Evolutionary conservation across 2,888 invertebrate genomes (phyloP).

Genomic region (Criorhina ranunculi): DNA sequence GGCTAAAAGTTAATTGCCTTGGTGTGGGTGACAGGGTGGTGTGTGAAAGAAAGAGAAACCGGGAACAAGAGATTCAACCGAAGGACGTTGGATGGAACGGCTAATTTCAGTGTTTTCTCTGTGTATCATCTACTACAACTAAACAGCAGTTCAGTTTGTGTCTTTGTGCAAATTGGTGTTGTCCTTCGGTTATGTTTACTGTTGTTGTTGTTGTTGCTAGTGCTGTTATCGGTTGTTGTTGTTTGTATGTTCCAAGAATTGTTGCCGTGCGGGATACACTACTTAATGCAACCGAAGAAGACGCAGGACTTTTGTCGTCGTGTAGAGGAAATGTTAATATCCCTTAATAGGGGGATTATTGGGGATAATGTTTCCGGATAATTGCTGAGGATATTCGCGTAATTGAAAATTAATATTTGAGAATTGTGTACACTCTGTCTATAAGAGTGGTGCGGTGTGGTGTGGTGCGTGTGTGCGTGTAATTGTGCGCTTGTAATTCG

Average conservation of each 20-base stretch:
- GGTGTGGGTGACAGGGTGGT: slow-evolving; percentile 35
- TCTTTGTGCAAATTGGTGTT: slow-evolving; percentile 71
- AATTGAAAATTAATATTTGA: slow-evolving; percentile 77
- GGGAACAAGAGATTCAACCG: too few relatives aligned
- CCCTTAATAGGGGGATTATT: slow-evolving; percentile 76
- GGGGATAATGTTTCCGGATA: slow-evolving; percentile 75
- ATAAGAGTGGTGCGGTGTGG: not conserved
- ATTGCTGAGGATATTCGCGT: slow-evolving; percentile 75
- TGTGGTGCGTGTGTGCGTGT: not conserved
- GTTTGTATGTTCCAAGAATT: slow-evolving; percentile 55
- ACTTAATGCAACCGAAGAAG: slow-evolving; percentile 71
- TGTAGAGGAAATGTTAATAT: slow-evolving; percentile 74
- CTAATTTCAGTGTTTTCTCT: slow-evolving; percentile 66
- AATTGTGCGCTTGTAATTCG: slow-evolving; percentile 33
- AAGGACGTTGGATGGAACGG: slow-evolving; percentile 13
- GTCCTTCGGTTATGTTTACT: slow-evolving; percentile 74
- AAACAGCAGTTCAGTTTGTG: slow-evolving; percentile 53
- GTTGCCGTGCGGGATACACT: slow-evolving; percentile 62
- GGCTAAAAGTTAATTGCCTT: slow-evolving; percentile 76
- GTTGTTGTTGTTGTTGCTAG: slow-evolving; percentile 41
- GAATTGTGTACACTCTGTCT: slow-evolving; percentile 40
- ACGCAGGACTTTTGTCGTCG: slow-evolving; percentile 66
- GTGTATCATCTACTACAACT: slow-evolving; percentile 30
- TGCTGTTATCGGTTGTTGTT: slow-evolving; percentile 41
- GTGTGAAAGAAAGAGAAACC: slow-evolving; percentile 7